Conservation (phyloP, 2,797 vertebrate species). For the Sebastes kiyomatsui region DNA sequence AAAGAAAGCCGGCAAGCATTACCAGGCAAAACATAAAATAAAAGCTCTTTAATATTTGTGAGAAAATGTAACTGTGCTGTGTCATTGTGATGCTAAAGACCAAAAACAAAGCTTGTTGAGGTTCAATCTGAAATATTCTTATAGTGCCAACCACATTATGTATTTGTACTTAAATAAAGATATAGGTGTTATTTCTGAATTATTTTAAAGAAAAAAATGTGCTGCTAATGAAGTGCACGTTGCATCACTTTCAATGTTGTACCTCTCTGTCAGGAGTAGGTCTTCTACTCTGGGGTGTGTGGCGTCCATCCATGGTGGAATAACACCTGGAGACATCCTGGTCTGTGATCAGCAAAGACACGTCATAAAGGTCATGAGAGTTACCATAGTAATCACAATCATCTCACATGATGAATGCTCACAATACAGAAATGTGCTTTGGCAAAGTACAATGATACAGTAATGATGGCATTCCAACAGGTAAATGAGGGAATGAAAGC, state of each 20-base stretch:
- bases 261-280: constrained; percentile 94
- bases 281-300: constrained; percentile 88
- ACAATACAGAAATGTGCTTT: constrained; percentile 8
- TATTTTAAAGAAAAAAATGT: neutral
- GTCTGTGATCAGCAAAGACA: constrained; percentile 83
- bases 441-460: constrained; percentile 15
- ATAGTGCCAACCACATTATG: neutral
- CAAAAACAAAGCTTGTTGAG: neutral
- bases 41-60: neutral
- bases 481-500: constrained; percentile 64
- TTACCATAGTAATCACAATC: neutral
- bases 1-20: constrained; percentile 58
- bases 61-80: neutral
- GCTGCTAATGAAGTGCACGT: neutral
- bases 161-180: neutral
- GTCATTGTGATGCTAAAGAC: neutral
- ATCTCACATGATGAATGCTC: constrained; percentile 7
- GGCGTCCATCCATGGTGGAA: constrained; percentile 85
- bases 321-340: constrained; percentile 89
- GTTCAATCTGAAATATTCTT: neutral
- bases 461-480: constrained; percentile 53
- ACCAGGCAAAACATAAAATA: constrained; percentile 40
- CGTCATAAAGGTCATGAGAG: constrained; percentile 35
- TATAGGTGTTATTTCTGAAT: neutral
- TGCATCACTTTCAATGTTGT: constrained; percentile 27